Conservation (phyloP, 2,888 invertebrate species). For the Pachydiplax longipennis region DNA sequence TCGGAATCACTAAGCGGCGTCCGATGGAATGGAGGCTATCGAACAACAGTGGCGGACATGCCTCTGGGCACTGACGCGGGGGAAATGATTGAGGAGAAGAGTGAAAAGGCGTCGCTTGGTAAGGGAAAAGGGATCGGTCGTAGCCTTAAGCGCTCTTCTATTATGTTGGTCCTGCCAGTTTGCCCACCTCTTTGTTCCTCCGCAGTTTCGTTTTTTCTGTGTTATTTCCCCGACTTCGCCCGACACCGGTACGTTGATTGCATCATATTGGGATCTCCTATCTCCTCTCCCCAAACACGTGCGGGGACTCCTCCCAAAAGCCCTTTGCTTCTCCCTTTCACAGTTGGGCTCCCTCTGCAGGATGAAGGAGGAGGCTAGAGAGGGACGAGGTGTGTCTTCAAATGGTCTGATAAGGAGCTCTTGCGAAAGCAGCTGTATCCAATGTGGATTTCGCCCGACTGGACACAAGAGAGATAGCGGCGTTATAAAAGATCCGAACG, state of each 20-base stretch:
- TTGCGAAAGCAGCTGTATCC: neutral
- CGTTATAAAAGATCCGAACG: neutral
- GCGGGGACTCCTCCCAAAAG: neutral
- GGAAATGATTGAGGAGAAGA: neutral
- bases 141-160: neutral
- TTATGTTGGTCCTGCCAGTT: neutral
- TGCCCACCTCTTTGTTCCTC: neutral
- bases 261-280: neutral
- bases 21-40: neutral
- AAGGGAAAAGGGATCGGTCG: neutral
- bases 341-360: too few relatives aligned
- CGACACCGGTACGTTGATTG: neutral
- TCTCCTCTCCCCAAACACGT: neutral
- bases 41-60: neutral
- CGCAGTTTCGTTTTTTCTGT: neutral
- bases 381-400: neutral
- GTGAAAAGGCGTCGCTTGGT: neutral
- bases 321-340: too few relatives aligned
- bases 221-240: neutral
- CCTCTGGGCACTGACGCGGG: neutral
- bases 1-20: neutral
- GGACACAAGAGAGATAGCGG: neutral
- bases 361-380: neutral
- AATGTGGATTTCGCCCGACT: neutral
- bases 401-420: neutral